A percentile compares a stretch with the other conserved stretches of the same genome.
Evolutionary conservation across 1,140 invertebrate genomes (phyloP).

Genomic region (Pseudomyrmex sp.): DNA sequence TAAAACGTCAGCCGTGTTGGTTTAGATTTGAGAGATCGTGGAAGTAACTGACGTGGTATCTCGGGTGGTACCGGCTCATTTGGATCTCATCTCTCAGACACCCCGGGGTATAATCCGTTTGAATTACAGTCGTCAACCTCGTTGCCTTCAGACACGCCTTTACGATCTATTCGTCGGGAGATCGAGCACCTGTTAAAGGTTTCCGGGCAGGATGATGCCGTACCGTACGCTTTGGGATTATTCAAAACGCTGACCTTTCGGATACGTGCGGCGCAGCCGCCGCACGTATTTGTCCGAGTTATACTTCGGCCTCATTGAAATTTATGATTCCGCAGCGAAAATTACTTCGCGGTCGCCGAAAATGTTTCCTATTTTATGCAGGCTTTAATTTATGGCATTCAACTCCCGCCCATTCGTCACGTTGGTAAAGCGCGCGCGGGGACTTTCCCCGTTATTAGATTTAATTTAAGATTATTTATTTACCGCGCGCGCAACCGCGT

Average conservation of each 20-base stretch:
- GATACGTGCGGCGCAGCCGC: neutral
- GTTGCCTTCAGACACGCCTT: constrained; percentile 60
- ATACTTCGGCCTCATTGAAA: constrained; percentile 40
- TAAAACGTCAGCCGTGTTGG: constrained; percentile 66
- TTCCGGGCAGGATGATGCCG: constrained; percentile 42
- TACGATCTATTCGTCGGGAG: constrained; percentile 72
- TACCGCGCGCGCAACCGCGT: neutral
- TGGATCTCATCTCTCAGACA: constrained; percentile 72
- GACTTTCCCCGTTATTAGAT: neutral
- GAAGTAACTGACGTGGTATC: constrained; percentile 43
- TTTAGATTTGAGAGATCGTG: constrained; percentile 52
- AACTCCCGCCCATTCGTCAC: constrained; percentile 6
- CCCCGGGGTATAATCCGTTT: constrained; percentile 79
- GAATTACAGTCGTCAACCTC: constrained; percentile 79
- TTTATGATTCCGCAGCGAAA: constrained; percentile 30
- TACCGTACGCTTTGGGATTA: constrained; percentile 58
- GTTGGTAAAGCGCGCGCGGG: neutral
- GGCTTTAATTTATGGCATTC: constrained; percentile 32
- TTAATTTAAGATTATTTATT: constrained; percentile 20
- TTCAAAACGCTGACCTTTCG: constrained; percentile 51
- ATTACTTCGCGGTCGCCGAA: constrained; percentile 29
- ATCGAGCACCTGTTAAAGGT: constrained; percentile 77
- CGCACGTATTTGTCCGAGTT: constrained; percentile 22
- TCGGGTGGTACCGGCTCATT: constrained; percentile 74
- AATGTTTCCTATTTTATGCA: constrained; percentile 22